Conservation (phyloP, 92 coral and sea anemone genomes). For the Epizoanthus scotinus region DNA sequence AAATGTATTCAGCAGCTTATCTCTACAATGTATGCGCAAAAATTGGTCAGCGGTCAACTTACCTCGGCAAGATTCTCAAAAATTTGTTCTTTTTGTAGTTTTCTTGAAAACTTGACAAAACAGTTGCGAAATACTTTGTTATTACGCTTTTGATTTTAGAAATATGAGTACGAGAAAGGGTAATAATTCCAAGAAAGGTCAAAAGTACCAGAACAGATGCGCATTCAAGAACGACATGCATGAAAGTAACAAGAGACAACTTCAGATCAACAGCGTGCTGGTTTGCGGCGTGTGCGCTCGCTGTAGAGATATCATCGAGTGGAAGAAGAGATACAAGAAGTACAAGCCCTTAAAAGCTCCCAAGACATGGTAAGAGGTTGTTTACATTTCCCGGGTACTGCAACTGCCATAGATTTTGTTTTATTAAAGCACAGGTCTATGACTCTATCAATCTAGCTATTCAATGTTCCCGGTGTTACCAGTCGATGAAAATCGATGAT, state of each 20-base stretch:
- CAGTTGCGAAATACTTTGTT: neutral
- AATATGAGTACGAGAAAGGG: conserved; percentile 82
- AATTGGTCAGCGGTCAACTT: conserved; percentile 1
- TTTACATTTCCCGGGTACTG: neutral
- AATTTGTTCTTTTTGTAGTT: too few species aligned
- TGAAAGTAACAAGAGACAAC: conserved; percentile 73
- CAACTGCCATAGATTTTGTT: too few species aligned
- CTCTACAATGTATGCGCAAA: conserved; percentile 26
- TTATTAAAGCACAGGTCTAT: too few species aligned
- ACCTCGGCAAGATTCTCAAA: too few species aligned
- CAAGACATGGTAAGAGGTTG: conserved; percentile 77
- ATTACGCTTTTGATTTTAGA: neutral
- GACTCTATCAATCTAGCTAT: too few species aligned
- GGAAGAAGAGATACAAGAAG: conserved; percentile 91
- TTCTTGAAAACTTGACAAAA: neutral
- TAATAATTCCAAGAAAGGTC: conserved; percentile 72
- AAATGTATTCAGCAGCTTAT: conserved; percentile 32
- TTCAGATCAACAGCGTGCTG: conserved; percentile 68
- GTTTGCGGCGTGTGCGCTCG: conserved; percentile 91
- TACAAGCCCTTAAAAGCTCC: conserved; percentile 93
- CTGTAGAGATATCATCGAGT: conserved; percentile 87
- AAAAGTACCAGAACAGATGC: conserved; percentile 76
- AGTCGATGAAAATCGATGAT: too few species aligned
- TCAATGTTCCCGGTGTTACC: too few species aligned
- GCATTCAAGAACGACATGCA: conserved; percentile 86